Evolutionary conservation across 1,140 invertebrate species (phyloP).

Genomic region (Lepidurus arcticus): DNA sequence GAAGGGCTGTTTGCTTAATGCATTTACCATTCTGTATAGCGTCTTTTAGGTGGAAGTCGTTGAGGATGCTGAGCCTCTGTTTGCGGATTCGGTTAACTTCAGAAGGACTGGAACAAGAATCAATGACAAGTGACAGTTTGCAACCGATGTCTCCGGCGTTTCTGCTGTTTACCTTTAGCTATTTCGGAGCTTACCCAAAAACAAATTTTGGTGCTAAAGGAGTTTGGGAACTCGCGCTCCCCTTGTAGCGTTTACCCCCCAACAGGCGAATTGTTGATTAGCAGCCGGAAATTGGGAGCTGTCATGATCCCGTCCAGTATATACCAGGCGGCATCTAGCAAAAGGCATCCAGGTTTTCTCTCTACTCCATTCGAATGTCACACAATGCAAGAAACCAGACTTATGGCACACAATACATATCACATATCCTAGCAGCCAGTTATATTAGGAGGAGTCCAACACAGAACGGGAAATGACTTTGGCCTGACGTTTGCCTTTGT

Average conservation of each 20-base stretch:
- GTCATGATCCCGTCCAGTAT: not conserved
- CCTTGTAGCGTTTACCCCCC: not conserved
- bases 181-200: too few relatives aligned
- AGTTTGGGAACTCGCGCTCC: too few relatives aligned
- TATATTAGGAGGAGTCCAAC: not conserved
- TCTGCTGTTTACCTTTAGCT: conserved; percentile 14
- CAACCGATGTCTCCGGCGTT: not conserved
- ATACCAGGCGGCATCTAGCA: too few relatives aligned
- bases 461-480: not conserved
- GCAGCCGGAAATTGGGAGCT: not conserved
- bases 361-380: not conserved
- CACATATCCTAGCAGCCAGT: conserved; percentile 8
- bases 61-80: too few relatives aligned
- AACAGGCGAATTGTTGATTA: not conserved
- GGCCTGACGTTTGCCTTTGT: not conserved
- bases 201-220: not conserved
- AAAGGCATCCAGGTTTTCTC: not conserved
- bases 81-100: too few relatives aligned
- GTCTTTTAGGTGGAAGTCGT: not conserved
- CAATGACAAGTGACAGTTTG: not conserved
- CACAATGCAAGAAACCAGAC: not conserved
- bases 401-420: not conserved
- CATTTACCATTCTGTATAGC: not conserved
- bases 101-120: too few relatives aligned
- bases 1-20: not conserved